Evolutionary conservation across 2,797 vertebrate genomes (phyloP), one percentile per base, ranked within the genome.

Genomic region (Coccyzus lansbergi): DNA sequence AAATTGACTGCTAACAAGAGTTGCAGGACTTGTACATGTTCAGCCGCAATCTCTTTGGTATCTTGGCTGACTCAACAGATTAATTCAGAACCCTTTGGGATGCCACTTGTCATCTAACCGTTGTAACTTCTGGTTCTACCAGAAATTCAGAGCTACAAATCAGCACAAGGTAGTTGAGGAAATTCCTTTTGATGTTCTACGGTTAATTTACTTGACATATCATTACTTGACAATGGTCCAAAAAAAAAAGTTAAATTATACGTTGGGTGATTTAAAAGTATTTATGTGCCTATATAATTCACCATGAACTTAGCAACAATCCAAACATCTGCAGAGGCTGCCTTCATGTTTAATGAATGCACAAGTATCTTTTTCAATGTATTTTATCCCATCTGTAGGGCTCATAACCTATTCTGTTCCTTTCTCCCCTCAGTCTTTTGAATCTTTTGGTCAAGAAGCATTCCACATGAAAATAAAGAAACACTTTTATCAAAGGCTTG

Each of bases 401-500:
- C 79, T 70, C 64, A 9, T 6, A 63, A 38, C 21, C 58, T 1
- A 0, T 58, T 46, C 85, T 60, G 60, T 26, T 12, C 52, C n/a
- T 48, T 48, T 46, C 70, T 51, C 78, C 8, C 78, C 44, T 76
- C 64, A 34, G 26, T 36, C 24, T 53, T 58, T 85, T 83, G 56
- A 56, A 79, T 94, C 90, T 92, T 88, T 25, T 34, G 68, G 34
- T 94, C 92, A 78, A 55, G 69, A 92, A 76, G 70, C 58, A 18
- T 52, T 88, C 89, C 63, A 60, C 40, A 36, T 58, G 79, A 92
- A 93, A 89, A 80, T 40, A 78, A 63, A 82, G 93, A 18, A 91
- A 53, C 36, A 55, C 63, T 90, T 94, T 88, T 95, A 92, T 95
- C 90, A 83, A 58, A 79, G 65, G 69, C 84, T 82, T 94, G 88